Percentiles rank a stretch among this genome's conserved stretches.
phyloP scores from a whole-genome alignment of 2,113 vertebrate genomes.

The Hemiscyllium ocellatum region DNA sequence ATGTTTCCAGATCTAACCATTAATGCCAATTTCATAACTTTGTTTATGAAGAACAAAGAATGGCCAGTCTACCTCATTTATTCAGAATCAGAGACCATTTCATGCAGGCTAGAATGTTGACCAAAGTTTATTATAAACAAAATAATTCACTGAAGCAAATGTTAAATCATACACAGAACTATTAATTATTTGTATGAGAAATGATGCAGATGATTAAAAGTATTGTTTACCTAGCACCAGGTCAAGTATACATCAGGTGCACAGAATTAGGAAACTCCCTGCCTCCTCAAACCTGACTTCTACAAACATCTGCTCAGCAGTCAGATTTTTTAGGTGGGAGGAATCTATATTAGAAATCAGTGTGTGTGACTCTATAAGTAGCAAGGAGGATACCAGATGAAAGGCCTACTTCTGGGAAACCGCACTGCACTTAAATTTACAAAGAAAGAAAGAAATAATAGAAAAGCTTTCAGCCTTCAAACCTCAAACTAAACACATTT shows the following conservation, averaged over 20 bases:
- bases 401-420: too few relatives aligned
- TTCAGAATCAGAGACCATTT: not conserved
- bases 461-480: too few relatives aligned
- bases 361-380: not conserved
- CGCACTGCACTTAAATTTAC: not conserved
- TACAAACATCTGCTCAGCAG: not conserved
- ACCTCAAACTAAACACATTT: too few relatives aligned
- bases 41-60: not conserved
- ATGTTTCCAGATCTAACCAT: not conserved
- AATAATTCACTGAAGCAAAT: not conserved
- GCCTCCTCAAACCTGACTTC: not conserved
- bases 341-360: not conserved
- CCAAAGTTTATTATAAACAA: not conserved
- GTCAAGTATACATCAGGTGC: not conserved
- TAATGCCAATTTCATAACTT: not conserved
- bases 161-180: not conserved
- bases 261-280: not conserved
- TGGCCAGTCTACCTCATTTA: not conserved
- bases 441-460: too few relatives aligned
- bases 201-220: not conserved
- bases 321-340: not conserved
- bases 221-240: not conserved
- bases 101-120: not conserved
- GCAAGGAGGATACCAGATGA: not conserved
- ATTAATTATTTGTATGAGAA: not conserved